Percentiles rank a stretch among this genome's conserved stretches.
These are phyloP conservation scores for Climacteris rufus DNA, from an alignment of 2,113 vertebrate genomes.

Conservation along the genomic window DNA sequence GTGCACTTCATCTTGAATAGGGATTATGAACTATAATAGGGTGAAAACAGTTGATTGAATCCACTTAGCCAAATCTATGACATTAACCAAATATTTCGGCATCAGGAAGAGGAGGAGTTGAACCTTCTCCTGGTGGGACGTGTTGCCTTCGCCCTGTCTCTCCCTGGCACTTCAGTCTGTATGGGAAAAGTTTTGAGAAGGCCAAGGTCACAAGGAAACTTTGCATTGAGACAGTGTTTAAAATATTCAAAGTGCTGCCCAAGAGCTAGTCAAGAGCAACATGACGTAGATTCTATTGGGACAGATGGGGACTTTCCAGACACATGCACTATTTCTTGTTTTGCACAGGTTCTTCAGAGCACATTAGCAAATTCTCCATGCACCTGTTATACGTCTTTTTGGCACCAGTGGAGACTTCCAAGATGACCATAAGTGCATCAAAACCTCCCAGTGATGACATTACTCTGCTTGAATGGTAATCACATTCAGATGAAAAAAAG, in stretches of 20 bases:
- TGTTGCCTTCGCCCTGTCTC: background rate
- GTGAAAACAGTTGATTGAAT: slow-evolving; percentile 74
- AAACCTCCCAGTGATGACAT: slow-evolving; percentile 53
- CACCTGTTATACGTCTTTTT: slow-evolving; percentile 64
- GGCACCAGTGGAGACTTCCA: slow-evolving; percentile 27
- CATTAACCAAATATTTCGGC: slow-evolving; percentile 68
- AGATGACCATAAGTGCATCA: slow-evolving; percentile 48
- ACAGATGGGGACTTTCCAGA: background rate
- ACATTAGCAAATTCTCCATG: background rate
- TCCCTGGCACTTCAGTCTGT: background rate
- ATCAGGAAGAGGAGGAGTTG: background rate
- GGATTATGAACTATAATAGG: slow-evolving; percentile 78
- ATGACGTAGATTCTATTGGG: background rate
- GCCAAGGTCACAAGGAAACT: background rate
- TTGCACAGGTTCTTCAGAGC: background rate
- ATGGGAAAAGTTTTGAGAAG: background rate
- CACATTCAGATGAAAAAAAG: slow-evolving; percentile 58
- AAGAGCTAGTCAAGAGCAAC: background rate
- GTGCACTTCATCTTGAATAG: slow-evolving; percentile 79
- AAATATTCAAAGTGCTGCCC: background rate
- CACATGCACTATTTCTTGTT: background rate
- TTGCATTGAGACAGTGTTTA: fast-evolving
- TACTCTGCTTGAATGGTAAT: slow-evolving; percentile 52
- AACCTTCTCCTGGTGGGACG: background rate
- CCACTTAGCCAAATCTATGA: slow-evolving; percentile 74